Base-by-base conservation (phyloP, 2,797 vertebrate species). In the Hemibagrus guttatus region DNA sequence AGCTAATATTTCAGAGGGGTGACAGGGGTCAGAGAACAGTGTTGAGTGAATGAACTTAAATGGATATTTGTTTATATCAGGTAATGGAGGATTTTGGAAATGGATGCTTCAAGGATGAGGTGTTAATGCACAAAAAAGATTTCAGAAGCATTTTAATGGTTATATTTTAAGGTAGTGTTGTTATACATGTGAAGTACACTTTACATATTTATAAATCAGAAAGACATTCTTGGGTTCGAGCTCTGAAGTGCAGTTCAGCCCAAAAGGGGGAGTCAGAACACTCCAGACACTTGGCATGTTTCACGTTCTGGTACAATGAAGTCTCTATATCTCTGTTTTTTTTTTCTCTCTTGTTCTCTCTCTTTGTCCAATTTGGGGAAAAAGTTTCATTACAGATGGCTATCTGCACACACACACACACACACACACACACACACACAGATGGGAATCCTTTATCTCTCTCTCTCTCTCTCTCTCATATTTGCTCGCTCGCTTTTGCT, bases 371-470 rank as follows among this genome's bases (percentile, higher is more conserved):
- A 75, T 83, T 52, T 81, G 26, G 72, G 42, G 4, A 56, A 59
- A 76, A 87, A 59, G 81, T 83, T 75, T 87, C 28, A 9, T 68
- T 52, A 63, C 74, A 84, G 82, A 52, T 75, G 28, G 39, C 26
- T 81, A 81, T 81, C 56, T 80, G 35, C 46, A n/a, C 19, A 26
- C 69, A 42, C 68, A 71, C 68, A 71, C 68, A 68, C 68, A 42
- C 46, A 49, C 46, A 49, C 46, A 46, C 46, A 17, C 46, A 46
- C 46, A 49, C 28, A 52, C 69, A 56, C 85, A 83, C 46, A 83
- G 69, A 88, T 86, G 46, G 85, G 81, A 88, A 83, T 88, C 72
- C 26, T 52, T n/a, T n/a, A n/a, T n/a, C 46, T 49, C 46, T 49
- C 46, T 49, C 46, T 49, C 7, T 49, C 7, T 49, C 6, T 49